Conservation (phyloP, 1,140 invertebrate species). For the Onthophagus taurus region DNA sequence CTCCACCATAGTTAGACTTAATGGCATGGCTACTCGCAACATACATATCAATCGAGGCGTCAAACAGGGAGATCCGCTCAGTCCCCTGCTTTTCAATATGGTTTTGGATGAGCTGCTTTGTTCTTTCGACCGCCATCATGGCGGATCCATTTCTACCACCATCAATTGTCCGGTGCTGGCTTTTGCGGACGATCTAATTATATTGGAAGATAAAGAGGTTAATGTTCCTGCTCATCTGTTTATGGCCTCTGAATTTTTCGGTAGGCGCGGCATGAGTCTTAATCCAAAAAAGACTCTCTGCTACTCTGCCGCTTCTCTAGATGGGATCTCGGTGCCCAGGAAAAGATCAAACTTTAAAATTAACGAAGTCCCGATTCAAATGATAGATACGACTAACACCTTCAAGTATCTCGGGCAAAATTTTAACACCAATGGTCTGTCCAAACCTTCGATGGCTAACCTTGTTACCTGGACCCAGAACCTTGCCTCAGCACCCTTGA, state of each 20-base stretch:
- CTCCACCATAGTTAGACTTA: no score
- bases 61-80: no score
- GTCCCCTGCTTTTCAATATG: no score
- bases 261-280: slow-evolving; percentile 1
- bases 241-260: not conserved
- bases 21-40: no score
- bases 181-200: slow-evolving; percentile 31
- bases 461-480: not conserved
- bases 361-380: not conserved
- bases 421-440: not conserved
- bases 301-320: not conserved
- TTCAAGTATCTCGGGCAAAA: slow-evolving; percentile 6
- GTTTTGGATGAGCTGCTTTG: no score
- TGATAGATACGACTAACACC: not conserved
- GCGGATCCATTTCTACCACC: not conserved
- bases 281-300: slow-evolving; percentile 10
- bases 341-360: not conserved
- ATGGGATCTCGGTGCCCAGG: not conserved
- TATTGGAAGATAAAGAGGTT: slow-evolving; percentile 10
- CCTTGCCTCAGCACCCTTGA: not conserved
- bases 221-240: not conserved
- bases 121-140: no score
- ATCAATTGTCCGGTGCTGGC: slow-evolving; percentile 7
- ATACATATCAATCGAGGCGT: no score
- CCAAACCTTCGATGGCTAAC: not conserved